Base-by-base conservation (phyloP, 2,888 invertebrate genomes). In the Platypus cylindrus region DNA sequence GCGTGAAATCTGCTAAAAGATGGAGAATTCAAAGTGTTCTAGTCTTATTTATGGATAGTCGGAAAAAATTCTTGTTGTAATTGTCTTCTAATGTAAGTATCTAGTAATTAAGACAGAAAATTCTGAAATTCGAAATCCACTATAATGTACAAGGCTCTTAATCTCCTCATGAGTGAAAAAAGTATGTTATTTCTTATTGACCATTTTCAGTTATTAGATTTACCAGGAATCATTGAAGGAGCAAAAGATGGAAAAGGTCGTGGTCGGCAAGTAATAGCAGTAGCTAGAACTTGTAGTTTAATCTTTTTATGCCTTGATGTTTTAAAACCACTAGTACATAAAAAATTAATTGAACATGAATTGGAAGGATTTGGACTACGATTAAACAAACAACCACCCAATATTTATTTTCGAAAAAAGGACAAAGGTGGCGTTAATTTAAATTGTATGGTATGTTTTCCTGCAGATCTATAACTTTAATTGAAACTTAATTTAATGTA, bases 201-300 rank as follows among this genome's bases (percentile, higher is more conserved):
- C n/a, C n/a, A 26, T 31, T 47, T 48, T 36, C 40, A 97, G 85
- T 66, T 99, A 37, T 71, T 99, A 7, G 98, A 99, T 75, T 73
- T 99, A 52, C 98, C 98, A 41, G 98, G 98, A 66, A 99, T 99
- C 60, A 99, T 99, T 50, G 98, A 99, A 67, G 98, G 98, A 43
- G 98, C 98, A 1, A 99, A 99, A 58, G 98, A 99, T 59, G 98
- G 98, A 44, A 99, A 99, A 62, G 97, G 97, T 69, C 69, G 97
- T 62, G 97, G 97, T 69, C 74, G 95, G 42, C 97, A 98, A 64
- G 97, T 97, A 3, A 99, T 99, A 51, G 97, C 98, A 1, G 98
- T 99, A 0, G 98, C 98, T 0, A 71, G 98, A 35, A 99, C 98
- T 0, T 98, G 97, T 63, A 90, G 91, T 56, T 73, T 99, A 20